Percentiles rank a stretch among this genome's conserved stretches.
Evolutionary conservation across 1,140 invertebrate genomes (phyloP).

Genomic region (Anastrepha obliqua): DNA sequence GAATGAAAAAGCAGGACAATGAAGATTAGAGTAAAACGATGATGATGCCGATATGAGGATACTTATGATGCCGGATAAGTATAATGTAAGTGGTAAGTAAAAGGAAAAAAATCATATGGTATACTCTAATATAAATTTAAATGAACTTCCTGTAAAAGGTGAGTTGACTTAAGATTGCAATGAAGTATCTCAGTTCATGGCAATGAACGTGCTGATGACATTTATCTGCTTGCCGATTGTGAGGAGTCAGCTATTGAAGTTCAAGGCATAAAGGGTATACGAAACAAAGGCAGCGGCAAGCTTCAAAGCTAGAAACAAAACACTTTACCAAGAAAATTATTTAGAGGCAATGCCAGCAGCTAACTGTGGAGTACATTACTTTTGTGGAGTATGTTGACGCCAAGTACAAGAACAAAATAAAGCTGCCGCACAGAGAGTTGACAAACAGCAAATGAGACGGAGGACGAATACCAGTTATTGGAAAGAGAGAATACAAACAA

Average conservation of each 20-base stretch:
- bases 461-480: no score
- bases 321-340: neutral
- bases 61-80: neutral
- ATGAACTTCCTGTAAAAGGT: conserved; percentile 10
- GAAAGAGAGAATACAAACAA: no score
- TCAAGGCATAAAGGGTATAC: neutral
- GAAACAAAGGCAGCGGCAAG: conserved; percentile 13
- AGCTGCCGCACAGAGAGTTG: no score
- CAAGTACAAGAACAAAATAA: no score
- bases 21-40: conserved; percentile 25
- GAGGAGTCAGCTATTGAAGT: conserved; percentile 2
- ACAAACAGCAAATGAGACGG: no score
- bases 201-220: conserved; percentile 20
- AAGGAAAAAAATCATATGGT: neutral
- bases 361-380: neutral
- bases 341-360: neutral
- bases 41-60: conserved; percentile 4
- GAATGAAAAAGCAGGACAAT: neutral
- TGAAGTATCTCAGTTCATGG: conserved; percentile 33
- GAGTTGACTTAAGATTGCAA: conserved; percentile 19
- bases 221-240: conserved; percentile 37
- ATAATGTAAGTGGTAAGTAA: neutral
- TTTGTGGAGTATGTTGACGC: no score
- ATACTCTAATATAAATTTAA: neutral
- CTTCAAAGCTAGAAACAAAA: conserved; percentile 10